Percentiles rank a stretch among this genome's conserved stretches.
Evolutionary conservation across 2,113 vertebrate genomes (phyloP).

Genomic region (Nothobranchius kuhntae): DNA sequence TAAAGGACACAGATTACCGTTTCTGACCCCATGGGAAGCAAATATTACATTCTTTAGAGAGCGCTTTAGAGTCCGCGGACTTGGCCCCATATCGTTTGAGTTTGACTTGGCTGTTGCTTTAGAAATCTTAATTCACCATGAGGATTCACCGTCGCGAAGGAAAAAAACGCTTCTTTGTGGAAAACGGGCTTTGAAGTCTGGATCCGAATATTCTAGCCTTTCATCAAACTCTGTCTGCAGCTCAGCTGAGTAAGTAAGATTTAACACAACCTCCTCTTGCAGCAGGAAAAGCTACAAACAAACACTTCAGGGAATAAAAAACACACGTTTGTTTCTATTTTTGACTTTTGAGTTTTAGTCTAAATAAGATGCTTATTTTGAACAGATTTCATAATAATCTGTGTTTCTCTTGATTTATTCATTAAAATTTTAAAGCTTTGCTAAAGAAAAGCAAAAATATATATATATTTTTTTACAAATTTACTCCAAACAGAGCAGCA

Average conservation of each 20-base stretch:
- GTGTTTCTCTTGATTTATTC: no score
- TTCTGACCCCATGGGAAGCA: constrained; percentile 82
- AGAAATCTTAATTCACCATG: constrained; percentile 99
- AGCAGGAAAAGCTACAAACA: not conserved
- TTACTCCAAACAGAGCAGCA: constrained; percentile 1
- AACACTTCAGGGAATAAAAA: not conserved
- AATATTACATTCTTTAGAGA: constrained; percentile 98
- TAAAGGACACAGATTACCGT: constrained; percentile 78
- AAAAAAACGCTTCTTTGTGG: constrained; percentile 91
- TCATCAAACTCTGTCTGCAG: constrained; percentile 87
- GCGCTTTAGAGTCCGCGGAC: constrained; percentile 88
- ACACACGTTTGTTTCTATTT: no score
- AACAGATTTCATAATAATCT: no score
- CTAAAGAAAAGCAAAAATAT: no score
- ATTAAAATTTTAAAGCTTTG: no score
- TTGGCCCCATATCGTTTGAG: constrained; percentile 95
- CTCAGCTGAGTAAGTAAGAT: constrained; percentile 68
- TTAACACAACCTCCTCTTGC: constrained; percentile 26
- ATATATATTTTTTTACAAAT: no score
- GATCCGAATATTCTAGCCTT: constrained; percentile 88
- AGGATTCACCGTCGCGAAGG: constrained; percentile 97
- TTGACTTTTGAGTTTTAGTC: not conserved
- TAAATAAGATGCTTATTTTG: no score
- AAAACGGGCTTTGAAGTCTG: constrained; percentile 94
- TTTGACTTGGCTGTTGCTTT: constrained; percentile 98